phyloP scores from a whole-genome alignment of 2,113 vertebrate species.

The Pseudois nayaur region DNA sequence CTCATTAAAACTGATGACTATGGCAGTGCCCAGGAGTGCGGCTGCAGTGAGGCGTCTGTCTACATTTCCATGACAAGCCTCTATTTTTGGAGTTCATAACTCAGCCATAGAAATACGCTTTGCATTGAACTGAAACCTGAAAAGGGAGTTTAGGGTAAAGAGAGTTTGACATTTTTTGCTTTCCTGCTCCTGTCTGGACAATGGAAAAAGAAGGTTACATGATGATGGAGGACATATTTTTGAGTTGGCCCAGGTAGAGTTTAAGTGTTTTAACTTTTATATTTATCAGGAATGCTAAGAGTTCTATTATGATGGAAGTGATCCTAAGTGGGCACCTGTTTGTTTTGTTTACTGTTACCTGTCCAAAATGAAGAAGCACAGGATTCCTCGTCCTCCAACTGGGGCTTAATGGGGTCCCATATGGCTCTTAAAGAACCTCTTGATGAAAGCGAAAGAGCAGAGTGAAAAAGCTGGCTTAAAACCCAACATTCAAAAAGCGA shows the following conservation, averaged over 20 bases:
- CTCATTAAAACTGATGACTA: constrained; percentile 80
- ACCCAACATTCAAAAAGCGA: background rate
- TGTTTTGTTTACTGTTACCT: background rate
- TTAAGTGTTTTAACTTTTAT: background rate
- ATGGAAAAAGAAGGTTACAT: background rate
- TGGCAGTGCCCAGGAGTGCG: constrained; percentile 38
- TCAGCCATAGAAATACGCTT: constrained; percentile 40
- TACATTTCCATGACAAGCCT: constrained; percentile 50
- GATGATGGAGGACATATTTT: background rate
- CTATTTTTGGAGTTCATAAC: constrained; percentile 71
- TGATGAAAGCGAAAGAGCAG: background rate
- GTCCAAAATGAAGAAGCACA: background rate
- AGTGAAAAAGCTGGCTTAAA: background rate
- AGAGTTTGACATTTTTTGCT: background rate
- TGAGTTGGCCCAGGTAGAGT: background rate
- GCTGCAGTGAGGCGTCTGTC: constrained; percentile 58
- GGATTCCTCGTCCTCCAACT: background rate
- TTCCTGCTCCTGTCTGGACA: background rate
- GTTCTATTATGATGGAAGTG: background rate
- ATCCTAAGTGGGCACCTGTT: too few relatives aligned
- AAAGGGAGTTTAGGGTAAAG: background rate
- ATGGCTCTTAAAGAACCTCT: background rate
- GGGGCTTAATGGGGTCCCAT: background rate
- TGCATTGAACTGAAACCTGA: constrained; percentile 44
- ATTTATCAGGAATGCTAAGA: background rate